Percentiles rank a stretch among this genome's conserved stretches.
Conservation (phyloP, 2,797 vertebrate genomes). For the Momotus momota region DNA sequence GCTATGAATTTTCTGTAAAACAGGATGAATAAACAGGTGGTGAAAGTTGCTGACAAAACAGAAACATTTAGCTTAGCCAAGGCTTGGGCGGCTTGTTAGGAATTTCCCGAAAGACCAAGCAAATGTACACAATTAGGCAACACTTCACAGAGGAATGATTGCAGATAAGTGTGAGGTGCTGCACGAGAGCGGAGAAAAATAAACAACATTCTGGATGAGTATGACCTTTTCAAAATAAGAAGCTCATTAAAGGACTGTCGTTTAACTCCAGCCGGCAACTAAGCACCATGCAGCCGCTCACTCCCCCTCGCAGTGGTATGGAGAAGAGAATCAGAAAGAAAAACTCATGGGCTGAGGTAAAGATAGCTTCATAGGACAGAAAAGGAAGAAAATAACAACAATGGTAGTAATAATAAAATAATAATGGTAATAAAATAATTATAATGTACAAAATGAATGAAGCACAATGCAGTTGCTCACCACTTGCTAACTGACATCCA, state of each 20-base stretch:
- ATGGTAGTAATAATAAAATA: too few species aligned
- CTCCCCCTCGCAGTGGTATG: not conserved
- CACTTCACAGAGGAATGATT: slow-evolving; percentile 2
- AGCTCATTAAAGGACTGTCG: not conserved
- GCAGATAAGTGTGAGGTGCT: not conserved
- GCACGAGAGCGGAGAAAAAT: not conserved
- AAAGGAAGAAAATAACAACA: not conserved
- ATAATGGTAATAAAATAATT: not conserved
- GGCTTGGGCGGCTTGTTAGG: slow-evolving; percentile 3
- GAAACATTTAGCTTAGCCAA: not conserved
- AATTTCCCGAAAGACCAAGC: slow-evolving; percentile 22
- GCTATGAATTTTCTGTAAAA: slow-evolving; percentile 5
- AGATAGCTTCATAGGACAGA: not conserved
- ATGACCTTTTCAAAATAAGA: slow-evolving; percentile 14
- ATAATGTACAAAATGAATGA: not conserved
- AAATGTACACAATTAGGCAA: not conserved
- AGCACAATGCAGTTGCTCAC: not conserved
- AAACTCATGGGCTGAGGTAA: not conserved
- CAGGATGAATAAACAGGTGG: slow-evolving; percentile 37
- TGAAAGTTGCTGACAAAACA: slow-evolving; percentile 52
- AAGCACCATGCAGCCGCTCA: not conserved
- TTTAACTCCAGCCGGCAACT: not conserved
- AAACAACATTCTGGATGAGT: not conserved
- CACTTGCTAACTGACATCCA: not conserved
- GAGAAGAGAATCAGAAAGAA: too few species aligned